Evolutionary conservation across 2,797 vertebrate species (phyloP), one percentile per base, ranked within the genome.

Genomic region (Protosalanx chinensis): DNA sequence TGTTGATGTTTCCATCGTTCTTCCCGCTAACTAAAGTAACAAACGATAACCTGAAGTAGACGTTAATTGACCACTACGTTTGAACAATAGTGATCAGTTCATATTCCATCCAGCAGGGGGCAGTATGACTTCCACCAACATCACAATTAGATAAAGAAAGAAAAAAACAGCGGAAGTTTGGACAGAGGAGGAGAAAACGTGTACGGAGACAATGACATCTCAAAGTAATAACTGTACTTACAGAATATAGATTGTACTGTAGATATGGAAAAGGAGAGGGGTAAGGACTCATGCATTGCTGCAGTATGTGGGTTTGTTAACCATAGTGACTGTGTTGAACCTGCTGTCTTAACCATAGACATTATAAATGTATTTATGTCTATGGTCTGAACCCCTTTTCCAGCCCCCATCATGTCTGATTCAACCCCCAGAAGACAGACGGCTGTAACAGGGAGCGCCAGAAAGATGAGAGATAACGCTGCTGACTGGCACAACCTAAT

Each of bases 401-500:
- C 74, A 5, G 81, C 83, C 64, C 84, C 79, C 74, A 71, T 70
- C 74, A 71, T 70, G 51, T 58, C 75, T 56, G 79, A 71, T 1
- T 72, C 66, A 60, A 88, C 90, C 1, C 89, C 92, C 61, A 76
- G 76, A 33, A 93, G 91, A 82, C 94, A 92, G 78, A 82, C 91
- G 10, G 91, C 90, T 4, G 83, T 95, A 51, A 92, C 94, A 32
- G 93, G 94, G 88, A 97, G 93, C 72, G 92, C 90, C 5, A 92
- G 96, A 64, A 98, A 96, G 87, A 84, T 98, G 75, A 97, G 93
- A 86, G 96, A 98, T 84, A 95, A 95, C 30, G 95, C 94, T 0
- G 97, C 96, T 0, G 96, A 98, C 69, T 98, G 95, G 96, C 96
- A 97, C 81, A 98, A 99, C 85, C 89, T 98, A 79, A 93, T 95